A percentile compares a stretch with the other conserved stretches of the same genome.
Conservation (phyloP, 2,113 vertebrate genomes). For the Lepus americanus region DNA sequence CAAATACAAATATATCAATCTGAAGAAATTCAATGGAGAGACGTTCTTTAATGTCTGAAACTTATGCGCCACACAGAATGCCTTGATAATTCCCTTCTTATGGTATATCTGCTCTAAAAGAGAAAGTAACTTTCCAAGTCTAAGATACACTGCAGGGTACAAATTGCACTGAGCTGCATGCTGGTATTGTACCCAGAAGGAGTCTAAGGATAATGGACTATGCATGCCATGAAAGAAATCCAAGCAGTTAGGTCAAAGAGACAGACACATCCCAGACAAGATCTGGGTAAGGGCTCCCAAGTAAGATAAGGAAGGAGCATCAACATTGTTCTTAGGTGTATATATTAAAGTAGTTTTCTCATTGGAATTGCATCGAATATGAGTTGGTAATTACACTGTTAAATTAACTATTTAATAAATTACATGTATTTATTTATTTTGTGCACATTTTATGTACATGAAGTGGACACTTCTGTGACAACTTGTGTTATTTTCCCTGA, state of each 20-base stretch:
- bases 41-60: not conserved
- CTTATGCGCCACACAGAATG: not conserved
- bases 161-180: rapidly evolving
- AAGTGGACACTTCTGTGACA: not conserved
- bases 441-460: not conserved
- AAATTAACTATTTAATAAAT: not conserved
- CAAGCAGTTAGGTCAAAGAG: not conserved
- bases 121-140: not conserved
- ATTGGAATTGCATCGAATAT: not conserved
- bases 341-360: not conserved
- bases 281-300: not conserved
- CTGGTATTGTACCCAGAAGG: not conserved
- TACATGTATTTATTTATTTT: not conserved
- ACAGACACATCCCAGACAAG: not conserved
- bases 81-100: not conserved
- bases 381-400: not conserved
- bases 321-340: not conserved
- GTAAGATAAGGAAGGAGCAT: not conserved
- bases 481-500: not conserved
- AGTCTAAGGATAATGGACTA: too few relatives aligned
- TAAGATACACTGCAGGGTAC: not conserved
- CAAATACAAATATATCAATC: not conserved
- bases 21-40: not conserved
- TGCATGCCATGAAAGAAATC: not conserved
- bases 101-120: not conserved